phyloP scores from a whole-genome alignment of 2,888 invertebrate genomes.

The Parascotia fuliginaria region DNA sequence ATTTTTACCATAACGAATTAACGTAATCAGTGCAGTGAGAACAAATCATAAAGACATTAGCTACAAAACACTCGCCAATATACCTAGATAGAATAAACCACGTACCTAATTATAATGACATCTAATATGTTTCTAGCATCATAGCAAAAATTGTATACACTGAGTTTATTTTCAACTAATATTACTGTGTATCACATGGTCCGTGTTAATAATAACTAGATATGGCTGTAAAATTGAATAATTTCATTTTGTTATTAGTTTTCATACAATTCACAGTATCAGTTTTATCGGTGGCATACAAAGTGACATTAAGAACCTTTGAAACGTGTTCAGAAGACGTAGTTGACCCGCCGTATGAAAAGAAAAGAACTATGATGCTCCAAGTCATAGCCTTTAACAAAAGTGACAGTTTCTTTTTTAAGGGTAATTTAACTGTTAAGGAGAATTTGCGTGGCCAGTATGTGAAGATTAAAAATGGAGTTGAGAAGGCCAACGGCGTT shows the following conservation, averaged over 20 bases:
- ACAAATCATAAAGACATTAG: no score
- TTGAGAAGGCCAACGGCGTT: slow-evolving; percentile 23
- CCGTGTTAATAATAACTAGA: not conserved
- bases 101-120: no score
- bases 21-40: no score
- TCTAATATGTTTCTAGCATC: no score
- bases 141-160: not conserved
- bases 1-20: no score
- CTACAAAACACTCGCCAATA: no score
- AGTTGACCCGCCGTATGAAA: slow-evolving; percentile 44
- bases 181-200: no score
- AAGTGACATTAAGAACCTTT: slow-evolving; percentile 30
- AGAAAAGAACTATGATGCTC: slow-evolving; percentile 15
- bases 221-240: slow-evolving; percentile 15
- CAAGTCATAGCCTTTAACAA: slow-evolving; percentile 32
- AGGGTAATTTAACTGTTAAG: slow-evolving; percentile 43
- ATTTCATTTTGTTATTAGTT: slow-evolving; percentile 5
- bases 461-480: slow-evolving; percentile 42
- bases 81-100: no score
- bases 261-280: slow-evolving; percentile 3
- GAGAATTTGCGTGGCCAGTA: slow-evolving; percentile 40
- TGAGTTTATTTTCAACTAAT: not conserved
- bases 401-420: slow-evolving; percentile 37
- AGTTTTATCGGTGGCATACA: slow-evolving; percentile 21
- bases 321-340: slow-evolving; percentile 27